Conservation (phyloP, 2,113 vertebrate species). For the Cranoglanis bouderius region DNA sequence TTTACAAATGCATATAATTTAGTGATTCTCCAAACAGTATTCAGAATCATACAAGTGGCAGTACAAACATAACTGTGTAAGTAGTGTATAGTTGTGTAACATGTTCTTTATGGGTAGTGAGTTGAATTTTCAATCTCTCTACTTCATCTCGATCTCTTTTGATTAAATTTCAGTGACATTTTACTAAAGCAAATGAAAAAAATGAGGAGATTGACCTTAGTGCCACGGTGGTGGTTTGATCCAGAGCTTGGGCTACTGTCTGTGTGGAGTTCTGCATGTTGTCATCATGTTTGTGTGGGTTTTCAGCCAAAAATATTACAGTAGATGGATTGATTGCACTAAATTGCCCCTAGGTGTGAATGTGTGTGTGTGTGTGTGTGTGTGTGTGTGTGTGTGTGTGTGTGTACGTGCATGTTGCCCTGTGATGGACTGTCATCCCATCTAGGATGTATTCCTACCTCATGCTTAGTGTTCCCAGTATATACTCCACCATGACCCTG, state of each 20-base stretch:
- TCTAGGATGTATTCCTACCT: neutral
- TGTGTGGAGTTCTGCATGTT: neutral
- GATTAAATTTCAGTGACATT: conserved; percentile 8
- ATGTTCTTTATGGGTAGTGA: neutral
- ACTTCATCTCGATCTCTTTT: neutral
- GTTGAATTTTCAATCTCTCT: neutral
- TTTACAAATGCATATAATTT: neutral
- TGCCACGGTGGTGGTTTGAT: neutral
- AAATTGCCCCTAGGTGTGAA: neutral
- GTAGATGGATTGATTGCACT: neutral
- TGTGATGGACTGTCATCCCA: neutral
- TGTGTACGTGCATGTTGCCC: neutral
- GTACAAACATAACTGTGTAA: neutral
- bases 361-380: neutral
- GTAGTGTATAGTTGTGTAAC: neutral
- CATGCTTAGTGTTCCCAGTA: neutral
- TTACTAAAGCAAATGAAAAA: neutral
- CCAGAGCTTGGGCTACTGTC: neutral
- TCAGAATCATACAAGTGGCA: neutral
- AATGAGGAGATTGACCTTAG: neutral
- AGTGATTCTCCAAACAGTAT: neutral
- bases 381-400: neutral
- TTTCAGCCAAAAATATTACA: neutral
- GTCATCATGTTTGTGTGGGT: neutral
- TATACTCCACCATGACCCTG: neutral